Base-by-base conservation (phyloP, 2,888 invertebrate species). In the Pristionchus fissidentatus region DNA sequence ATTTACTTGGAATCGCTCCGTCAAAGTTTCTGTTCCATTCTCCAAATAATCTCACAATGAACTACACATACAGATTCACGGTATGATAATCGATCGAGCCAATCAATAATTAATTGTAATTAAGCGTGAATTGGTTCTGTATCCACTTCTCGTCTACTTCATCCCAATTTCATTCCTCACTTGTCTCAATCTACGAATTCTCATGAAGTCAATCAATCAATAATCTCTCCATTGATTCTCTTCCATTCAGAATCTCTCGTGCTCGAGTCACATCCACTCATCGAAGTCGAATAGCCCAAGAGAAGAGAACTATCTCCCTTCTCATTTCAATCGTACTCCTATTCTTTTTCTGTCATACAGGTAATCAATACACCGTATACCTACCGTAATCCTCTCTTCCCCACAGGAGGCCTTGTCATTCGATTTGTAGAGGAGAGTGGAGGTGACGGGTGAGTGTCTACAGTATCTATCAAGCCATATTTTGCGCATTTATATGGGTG, bases 261-360 rank as follows among this genome's bases (percentile, higher is more conserved):
- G 35, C 83, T 22, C 62, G 83, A 32, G 32, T 83, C 26, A 66
- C 29, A 22, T 62, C 66, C 26, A 66, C 81, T 32, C 87, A 90
- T 83, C 78, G 84, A 26, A 62, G 86, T 41, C 80, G 89, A 26
- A 84, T 88, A 83, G 90, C 85, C 26, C 83, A 85, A 60, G 89
- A 81, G 49, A 81, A 49, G 49, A 81, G 92, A 22, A 89, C 91
- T 0, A 89, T 91, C n/a, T 89, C 88, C 62, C 87, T 92, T 15
- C 86, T 92, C 32, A 90, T 92, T 41, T 89, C 91, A 8, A 91
- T 92, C 52, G 91, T 92, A 32, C 84, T 90, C 22, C 85, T 90
- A 41, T 92, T 92, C 85, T 91, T 92, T 66, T 55, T 89, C 49
- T 92, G 92, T 82, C 92, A 92, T 82, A 92, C 92, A 13, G 91